A percentile compares a stretch with the other conserved stretches of the same genome.
These are phyloP conservation scores for Nothoprocta perdicaria DNA, from an alignment of 2,113 vertebrate genomes.

Conservation along the genomic window DNA sequence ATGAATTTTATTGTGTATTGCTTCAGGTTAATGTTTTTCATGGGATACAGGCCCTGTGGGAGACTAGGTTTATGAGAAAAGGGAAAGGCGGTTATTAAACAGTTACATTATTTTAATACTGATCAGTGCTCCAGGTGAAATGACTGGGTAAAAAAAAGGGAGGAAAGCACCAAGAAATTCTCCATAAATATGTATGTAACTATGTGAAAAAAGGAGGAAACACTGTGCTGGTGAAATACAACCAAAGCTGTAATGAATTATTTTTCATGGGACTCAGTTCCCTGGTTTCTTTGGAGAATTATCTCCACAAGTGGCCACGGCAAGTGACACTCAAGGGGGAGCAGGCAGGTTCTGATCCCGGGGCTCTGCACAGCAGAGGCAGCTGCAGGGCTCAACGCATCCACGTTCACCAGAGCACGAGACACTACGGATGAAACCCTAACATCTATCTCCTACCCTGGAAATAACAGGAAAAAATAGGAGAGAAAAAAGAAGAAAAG, in stretches of 20 bases:
- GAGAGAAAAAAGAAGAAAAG: neutral
- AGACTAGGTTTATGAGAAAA: neutral
- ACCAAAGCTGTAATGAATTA: neutral
- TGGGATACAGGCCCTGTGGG: neutral
- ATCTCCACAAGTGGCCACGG: neutral
- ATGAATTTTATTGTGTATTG: accelerated
- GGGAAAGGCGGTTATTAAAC: neutral
- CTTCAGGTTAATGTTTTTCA: neutral
- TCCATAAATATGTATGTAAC: neutral
- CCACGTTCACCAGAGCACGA: neutral
- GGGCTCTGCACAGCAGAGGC: neutral
- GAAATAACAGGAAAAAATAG: neutral
- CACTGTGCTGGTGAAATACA: accelerated
- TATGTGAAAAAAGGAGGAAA: neutral
- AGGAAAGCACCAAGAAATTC: neutral
- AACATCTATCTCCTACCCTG: neutral
- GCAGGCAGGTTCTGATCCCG: accelerated
- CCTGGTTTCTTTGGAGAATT: neutral
- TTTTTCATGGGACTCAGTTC: neutral
- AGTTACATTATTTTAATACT: neutral
- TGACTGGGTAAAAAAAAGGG: neutral
- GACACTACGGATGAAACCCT: neutral
- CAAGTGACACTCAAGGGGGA: neutral
- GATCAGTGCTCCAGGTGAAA: neutral
- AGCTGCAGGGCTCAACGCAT: neutral